A percentile compares a stretch with the other conserved stretches of the same genome.
Evolutionary conservation across 2,888 invertebrate genomes (phyloP).

Genomic region (Lithodes maja): DNA sequence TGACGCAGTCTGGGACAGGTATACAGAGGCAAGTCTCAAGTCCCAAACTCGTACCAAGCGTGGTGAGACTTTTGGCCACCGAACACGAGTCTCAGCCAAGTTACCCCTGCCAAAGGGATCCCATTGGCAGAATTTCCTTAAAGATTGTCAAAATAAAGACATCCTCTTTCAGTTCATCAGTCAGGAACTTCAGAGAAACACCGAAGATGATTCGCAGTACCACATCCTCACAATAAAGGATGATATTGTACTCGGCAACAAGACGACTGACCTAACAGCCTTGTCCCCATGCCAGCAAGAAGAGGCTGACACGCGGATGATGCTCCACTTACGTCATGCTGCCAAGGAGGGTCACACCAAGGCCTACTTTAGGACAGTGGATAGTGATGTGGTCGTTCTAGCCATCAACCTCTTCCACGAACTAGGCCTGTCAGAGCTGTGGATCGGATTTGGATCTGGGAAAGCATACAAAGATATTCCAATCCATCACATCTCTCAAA

Average conservation of each 20-base stretch:
- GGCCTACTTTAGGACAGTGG: background rate
- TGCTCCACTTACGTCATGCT: slow-evolving; percentile 9
- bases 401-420: slow-evolving; percentile 1
- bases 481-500: background rate
- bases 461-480: slow-evolving; percentile 12
- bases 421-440: background rate
- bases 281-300: slow-evolving; percentile 8
- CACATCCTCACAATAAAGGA: background rate
- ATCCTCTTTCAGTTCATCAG: background rate
- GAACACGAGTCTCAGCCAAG: background rate
- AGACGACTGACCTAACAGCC: background rate
- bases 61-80: too few species aligned
- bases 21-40: slow-evolving; percentile 22
- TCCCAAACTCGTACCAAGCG: slow-evolving; percentile 8
- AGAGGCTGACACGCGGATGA: slow-evolving; percentile 19
- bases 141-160: background rate
- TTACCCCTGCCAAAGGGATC: slow-evolving; percentile 5
- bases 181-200: background rate
- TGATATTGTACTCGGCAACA: background rate
- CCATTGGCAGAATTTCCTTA: slow-evolving; percentile 12
- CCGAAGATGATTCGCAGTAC: background rate
- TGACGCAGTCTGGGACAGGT: slow-evolving; percentile 10
- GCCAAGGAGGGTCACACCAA: slow-evolving; percentile 16
- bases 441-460: slow-evolving; percentile 6
- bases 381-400: slow-evolving; percentile 17